Percentiles rank a stretch among this genome's conserved stretches.
These are phyloP conservation scores for Priocnemis perturbator DNA, from an alignment of 2,888 invertebrate genomes.

Conservation along the genomic window DNA sequence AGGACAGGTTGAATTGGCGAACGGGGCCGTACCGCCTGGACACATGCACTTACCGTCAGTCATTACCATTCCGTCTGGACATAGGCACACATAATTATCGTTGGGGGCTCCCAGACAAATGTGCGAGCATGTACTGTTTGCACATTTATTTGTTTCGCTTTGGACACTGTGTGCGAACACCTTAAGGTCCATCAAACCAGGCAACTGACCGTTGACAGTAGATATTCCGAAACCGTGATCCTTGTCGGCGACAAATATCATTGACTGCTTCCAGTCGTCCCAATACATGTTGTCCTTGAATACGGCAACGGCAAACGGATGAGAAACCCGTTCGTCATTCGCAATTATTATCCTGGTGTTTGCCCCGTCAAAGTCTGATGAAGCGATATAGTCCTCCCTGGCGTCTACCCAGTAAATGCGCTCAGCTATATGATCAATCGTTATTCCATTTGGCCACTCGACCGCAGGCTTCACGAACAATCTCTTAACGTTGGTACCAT, in stretches of 20 bases:
- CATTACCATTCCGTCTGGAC: conserved; percentile 85
- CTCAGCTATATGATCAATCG: conserved; percentile 88
- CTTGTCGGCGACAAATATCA: conserved; percentile 88
- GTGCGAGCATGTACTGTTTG: conserved; percentile 81
- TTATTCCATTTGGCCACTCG: conserved; percentile 90
- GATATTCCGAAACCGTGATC: conserved; percentile 82
- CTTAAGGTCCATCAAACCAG: conserved; percentile 89
- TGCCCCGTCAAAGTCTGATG: conserved; percentile 84
- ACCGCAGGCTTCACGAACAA: conserved; percentile 82
- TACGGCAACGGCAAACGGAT: conserved; percentile 91
- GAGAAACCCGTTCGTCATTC: conserved; percentile 82
- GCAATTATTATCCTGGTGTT: conserved; percentile 81
- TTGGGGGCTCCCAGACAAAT: conserved; percentile 87
- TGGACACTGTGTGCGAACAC: conserved; percentile 87
- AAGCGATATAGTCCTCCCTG: conserved; percentile 87
- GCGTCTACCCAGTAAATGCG: conserved; percentile 94
- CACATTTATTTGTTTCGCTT: conserved; percentile 85
- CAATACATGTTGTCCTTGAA: conserved; percentile 91
- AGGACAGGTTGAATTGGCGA: conserved; percentile 83
- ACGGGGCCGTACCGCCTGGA: conserved; percentile 81
- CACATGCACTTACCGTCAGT: conserved; percentile 83
- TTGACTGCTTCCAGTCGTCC: conserved; percentile 91
- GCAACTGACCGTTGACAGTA: conserved; percentile 80
- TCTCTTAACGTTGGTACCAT: conserved; percentile 83
- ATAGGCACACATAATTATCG: conserved; percentile 83